phyloP scores from a whole-genome alignment of 2,888 invertebrate species.

The Seira musarum region DNA sequence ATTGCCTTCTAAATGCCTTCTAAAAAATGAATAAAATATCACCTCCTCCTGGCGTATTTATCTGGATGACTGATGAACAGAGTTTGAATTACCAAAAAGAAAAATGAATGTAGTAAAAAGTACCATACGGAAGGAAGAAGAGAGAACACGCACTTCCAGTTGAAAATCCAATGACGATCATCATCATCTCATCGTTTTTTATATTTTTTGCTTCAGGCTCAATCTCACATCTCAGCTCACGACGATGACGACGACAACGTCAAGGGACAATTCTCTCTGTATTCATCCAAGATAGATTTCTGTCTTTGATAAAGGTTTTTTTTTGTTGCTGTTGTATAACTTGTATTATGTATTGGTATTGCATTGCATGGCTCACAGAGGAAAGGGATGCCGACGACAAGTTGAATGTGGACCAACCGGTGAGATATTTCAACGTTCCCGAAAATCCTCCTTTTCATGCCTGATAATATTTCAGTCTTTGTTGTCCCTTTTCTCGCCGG shows the following conservation, averaged over 20 bases:
- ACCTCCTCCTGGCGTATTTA: too few species aligned
- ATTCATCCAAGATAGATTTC: not conserved
- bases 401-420: slow-evolving; percentile 20
- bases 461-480: not conserved
- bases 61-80: not conserved
- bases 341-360: not conserved
- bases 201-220: not conserved
- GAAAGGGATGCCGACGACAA: slow-evolving; percentile 19
- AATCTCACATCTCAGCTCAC: too few species aligned
- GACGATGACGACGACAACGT: too few species aligned
- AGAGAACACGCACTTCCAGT: not conserved
- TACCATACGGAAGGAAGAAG: not conserved
- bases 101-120: not conserved
- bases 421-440: slow-evolving; percentile 10
- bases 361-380: too few species aligned
- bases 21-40: too few species aligned
- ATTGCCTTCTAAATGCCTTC: too few species aligned
- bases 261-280: not conserved
- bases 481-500: not conserved
- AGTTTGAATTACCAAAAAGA: not conserved
- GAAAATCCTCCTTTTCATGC: not conserved
- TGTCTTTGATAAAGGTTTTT: not conserved
- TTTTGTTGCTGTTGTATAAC: not conserved
- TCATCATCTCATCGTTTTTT: not conserved
- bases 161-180: not conserved